These are phyloP conservation scores for Leucania comma DNA, from an alignment of 2,888 invertebrate genomes.

Conservation along the genomic window DNA sequence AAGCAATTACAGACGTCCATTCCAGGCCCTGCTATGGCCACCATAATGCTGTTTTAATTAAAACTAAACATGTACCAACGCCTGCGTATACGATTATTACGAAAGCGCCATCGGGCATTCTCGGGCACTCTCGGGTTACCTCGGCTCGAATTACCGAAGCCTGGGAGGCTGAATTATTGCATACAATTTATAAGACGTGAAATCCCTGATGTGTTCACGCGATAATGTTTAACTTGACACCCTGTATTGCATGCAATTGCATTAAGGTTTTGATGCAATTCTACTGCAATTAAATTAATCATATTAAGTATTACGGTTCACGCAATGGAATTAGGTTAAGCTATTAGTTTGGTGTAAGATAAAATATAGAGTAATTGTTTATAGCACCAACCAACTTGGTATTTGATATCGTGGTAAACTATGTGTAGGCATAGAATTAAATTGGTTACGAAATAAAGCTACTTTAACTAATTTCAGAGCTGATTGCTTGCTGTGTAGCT, in stretches of 20 bases:
- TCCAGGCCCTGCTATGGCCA: slow-evolving; percentile 29
- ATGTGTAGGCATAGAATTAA: slow-evolving; percentile 7
- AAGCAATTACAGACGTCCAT: slow-evolving; percentile 41
- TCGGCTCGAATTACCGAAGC: slow-evolving; percentile 54
- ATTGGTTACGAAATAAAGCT: slow-evolving; percentile 14
- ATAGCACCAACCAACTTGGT: slow-evolving; percentile 17
- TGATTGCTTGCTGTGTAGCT: no score
- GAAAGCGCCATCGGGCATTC: slow-evolving; percentile 54
- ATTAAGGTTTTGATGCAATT: slow-evolving; percentile 44
- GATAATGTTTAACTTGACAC: slow-evolving; percentile 55
- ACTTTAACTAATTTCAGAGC: slow-evolving; percentile 7
- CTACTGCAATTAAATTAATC: slow-evolving; percentile 42
- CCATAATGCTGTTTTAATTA: slow-evolving; percentile 59
- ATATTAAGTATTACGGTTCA: slow-evolving; percentile 36
- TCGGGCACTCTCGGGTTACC: slow-evolving; percentile 57
- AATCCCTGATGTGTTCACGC: slow-evolving; percentile 56
- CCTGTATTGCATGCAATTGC: slow-evolving; percentile 41
- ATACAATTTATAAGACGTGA: slow-evolving; percentile 59
- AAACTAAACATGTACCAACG: slow-evolving; percentile 47
- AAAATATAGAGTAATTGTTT: slow-evolving; percentile 14
- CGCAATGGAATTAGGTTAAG: slow-evolving; percentile 15
- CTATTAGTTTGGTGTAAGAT: slow-evolving; percentile 28
- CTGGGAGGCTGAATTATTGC: slow-evolving; percentile 59
- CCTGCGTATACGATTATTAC: slow-evolving; percentile 52
- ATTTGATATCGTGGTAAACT: slow-evolving; percentile 7